phyloP scores from a whole-genome alignment of 2,113 vertebrate species.

The Proterorhinus semilunaris region DNA sequence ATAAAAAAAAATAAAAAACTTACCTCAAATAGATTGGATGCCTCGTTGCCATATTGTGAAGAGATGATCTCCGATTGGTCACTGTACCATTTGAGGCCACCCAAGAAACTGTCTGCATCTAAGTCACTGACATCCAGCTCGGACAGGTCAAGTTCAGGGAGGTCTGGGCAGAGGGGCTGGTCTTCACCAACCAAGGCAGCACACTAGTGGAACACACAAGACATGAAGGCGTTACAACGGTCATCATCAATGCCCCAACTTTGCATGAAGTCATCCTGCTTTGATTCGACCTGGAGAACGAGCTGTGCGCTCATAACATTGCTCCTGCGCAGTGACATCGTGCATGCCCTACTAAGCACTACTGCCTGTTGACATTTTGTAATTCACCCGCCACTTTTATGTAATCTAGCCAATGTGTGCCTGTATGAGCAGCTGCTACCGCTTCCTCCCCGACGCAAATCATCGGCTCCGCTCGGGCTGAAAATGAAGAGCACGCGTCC shows the following conservation, averaged over 20 bases:
- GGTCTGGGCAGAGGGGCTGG: slow-evolving; percentile 98
- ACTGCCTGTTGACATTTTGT: slow-evolving; percentile 77
- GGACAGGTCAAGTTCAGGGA: slow-evolving; percentile 99
- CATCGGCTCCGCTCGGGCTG: slow-evolving; percentile 55
- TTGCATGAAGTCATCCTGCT: slow-evolving; percentile 8
- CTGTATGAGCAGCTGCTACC: slow-evolving; percentile 77
- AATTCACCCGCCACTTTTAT: slow-evolving; percentile 78
- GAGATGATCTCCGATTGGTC: slow-evolving; percentile 99
- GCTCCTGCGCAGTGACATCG: slow-evolving; percentile 15
- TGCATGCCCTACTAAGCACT: slow-evolving; percentile 65
- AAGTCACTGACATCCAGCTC: slow-evolving; percentile 98
- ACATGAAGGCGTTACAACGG: slow-evolving; percentile 1
- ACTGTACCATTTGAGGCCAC: slow-evolving; percentile 98
- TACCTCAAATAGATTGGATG: slow-evolving; percentile 97
- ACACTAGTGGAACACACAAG: slow-evolving; percentile 77
- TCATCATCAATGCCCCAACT: neutral
- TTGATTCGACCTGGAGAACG: slow-evolving; percentile 19
- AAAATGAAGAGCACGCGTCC: slow-evolving; percentile 19
- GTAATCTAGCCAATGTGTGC: slow-evolving; percentile 60
- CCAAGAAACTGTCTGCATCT: slow-evolving; percentile 94
- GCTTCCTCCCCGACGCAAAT: slow-evolving; percentile 46
- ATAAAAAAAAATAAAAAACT: slow-evolving; percentile 31
- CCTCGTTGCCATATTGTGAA: slow-evolving; percentile 94
- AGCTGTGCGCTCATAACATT: slow-evolving; percentile 18
- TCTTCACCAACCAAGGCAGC: slow-evolving; percentile 99